Conservation (phyloP, 2,888 invertebrate species). For the Apantesis nais region DNA sequence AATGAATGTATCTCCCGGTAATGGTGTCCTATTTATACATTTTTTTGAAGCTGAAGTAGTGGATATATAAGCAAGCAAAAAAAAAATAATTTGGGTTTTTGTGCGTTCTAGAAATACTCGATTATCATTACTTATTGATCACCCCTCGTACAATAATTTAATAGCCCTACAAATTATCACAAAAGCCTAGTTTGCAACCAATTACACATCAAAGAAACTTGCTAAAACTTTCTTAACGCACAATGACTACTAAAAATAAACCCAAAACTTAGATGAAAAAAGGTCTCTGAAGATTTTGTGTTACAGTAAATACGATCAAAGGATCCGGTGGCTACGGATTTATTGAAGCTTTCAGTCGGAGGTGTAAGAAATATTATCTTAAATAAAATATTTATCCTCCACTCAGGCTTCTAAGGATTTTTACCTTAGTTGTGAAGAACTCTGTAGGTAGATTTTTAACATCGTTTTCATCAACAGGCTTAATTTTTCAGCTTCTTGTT, state of each 20-base stretch:
- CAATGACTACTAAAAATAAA: constrained; percentile 5
- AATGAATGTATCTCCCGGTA: no score
- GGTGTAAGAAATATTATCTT: background rate
- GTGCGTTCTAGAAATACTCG: no score
- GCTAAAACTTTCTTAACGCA: background rate
- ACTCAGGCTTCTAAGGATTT: background rate
- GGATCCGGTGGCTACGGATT: constrained; percentile 25
- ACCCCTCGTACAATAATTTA: background rate
- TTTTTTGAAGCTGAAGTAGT: no score
- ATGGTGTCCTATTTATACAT: no score
- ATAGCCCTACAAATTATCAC: background rate
- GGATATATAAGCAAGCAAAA: no score
- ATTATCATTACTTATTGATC: no score
- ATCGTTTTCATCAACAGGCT: no score
- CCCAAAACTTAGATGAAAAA: background rate
- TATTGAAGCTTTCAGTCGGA: background rate
- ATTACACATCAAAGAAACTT: constrained; percentile 5
- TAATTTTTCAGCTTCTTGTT: no score
- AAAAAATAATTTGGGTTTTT: no score
- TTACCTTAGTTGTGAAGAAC: no score
- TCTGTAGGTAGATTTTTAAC: no score
- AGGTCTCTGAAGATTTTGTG: constrained; percentile 1
- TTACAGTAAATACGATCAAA: constrained; percentile 14
- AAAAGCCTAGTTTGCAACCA: background rate
- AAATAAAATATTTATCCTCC: background rate